Evolutionary conservation across 2,888 invertebrate genomes (phyloP), one percentile per base, ranked within the genome.

Genomic region (Lacanobia oleracea): DNA sequence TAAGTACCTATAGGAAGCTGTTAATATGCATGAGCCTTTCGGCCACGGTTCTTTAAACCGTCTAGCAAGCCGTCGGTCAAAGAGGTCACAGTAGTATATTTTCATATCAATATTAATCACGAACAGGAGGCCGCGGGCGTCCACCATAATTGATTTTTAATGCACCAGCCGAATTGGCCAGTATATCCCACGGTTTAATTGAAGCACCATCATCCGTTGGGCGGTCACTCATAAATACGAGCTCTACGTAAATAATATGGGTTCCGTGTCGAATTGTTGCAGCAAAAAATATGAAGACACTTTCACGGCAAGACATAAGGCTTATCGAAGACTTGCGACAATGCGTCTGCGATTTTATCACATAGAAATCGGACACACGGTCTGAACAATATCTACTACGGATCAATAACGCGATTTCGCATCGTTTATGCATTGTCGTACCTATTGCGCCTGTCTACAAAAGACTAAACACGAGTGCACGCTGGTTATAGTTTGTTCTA

Each of bases 91-190:
- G 80, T 66, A 72, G 71, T 77, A 79, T 72, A 79, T 77, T 79
- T 72, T 81, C 77, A 77, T 79, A 82, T 77, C 69, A 77, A 72
- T 75, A 83, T 83, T 83, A 83, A 81, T 83, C 85, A 83, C 9
- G 70, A 56, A 74, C 70, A 75, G 71, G 62, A 72, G 56, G 75
- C 80, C 76, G 64, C 80, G 16, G 77, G 82, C 81, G 61, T n/a
- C 4, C 18, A 59, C 68, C 71, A 70, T 85, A 85, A 84, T 84
- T 86, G 85, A 85, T 85, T 85, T 85, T 86, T 85, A 85, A 85
- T 84, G 79, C 84, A 64, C 70, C 71, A 67, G 51, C 75, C 69
- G 73, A 85, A 78, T 79, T 79, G 77, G 61, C 50, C 69, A 64
- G 72, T 48, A 67, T 77, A 80, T 75, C 72, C 72, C 77, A 81